Conservation (phyloP, 2,113 vertebrate genomes). For the Tamias sibiricus region DNA sequence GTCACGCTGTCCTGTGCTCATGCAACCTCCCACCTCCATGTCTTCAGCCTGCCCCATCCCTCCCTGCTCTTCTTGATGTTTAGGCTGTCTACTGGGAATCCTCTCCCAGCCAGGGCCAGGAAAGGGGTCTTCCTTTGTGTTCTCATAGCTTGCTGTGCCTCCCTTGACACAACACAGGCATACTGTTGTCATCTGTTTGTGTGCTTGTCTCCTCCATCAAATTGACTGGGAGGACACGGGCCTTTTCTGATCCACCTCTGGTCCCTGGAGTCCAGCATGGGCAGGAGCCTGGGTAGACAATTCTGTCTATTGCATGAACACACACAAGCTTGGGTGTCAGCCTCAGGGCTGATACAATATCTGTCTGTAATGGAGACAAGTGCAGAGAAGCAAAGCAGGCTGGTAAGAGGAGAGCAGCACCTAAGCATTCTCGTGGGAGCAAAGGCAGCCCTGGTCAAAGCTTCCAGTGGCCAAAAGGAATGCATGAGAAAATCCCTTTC, state of each 20-base stretch:
- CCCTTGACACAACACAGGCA: neutral
- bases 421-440: neutral
- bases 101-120: neutral
- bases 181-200: neutral
- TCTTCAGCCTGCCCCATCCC: fast-evolving
- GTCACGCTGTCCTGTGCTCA: fast-evolving
- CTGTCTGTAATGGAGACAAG: neutral
- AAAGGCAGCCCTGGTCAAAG: neutral
- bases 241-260: neutral
- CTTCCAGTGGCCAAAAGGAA: neutral
- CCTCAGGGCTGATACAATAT: neutral
- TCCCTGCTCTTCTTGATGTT: neutral
- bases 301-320: neutral
- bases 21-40: neutral
- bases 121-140: neutral
- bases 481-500: neutral
- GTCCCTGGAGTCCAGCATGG: neutral
- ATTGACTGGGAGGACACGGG: neutral
- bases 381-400: neutral
- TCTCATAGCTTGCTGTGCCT: neutral
- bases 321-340: neutral
- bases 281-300: neutral
- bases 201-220: neutral
- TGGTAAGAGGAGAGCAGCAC: neutral
- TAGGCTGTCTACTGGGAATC: neutral